phyloP scores from a whole-genome alignment of 2,113 vertebrate species.

The Ictalurus furcatus region DNA sequence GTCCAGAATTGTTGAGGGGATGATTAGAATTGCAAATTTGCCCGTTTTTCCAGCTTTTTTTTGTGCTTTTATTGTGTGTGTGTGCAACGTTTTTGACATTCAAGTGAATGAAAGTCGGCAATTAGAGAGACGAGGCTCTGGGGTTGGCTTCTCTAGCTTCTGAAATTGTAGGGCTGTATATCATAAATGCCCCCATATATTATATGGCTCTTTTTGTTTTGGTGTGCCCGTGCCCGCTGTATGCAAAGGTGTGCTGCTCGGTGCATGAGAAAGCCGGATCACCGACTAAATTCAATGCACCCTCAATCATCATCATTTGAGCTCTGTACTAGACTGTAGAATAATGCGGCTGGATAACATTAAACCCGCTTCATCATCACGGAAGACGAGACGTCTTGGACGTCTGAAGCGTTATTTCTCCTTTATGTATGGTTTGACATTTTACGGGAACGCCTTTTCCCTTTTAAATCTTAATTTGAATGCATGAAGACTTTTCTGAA shows the following conservation, averaged over 20 bases:
- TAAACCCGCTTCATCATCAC: constrained; percentile 61
- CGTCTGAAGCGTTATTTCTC: too few relatives aligned
- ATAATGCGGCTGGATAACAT: constrained; percentile 70
- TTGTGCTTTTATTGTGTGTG: constrained; percentile 76
- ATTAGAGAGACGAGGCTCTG: constrained; percentile 70
- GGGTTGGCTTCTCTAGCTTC: constrained; percentile 67
- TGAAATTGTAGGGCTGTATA: constrained; percentile 55
- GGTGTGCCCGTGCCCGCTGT: constrained; percentile 26
- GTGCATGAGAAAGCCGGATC: constrained; percentile 36
- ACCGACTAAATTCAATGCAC: constrained; percentile 64
- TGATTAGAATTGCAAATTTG: constrained; percentile 77
- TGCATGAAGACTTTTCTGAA: too few relatives aligned
- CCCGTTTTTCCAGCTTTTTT: constrained; percentile 45
- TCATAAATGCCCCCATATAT: constrained; percentile 50
- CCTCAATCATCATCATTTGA: constrained; percentile 59
- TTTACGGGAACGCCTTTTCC: not conserved
- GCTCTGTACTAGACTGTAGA: too few relatives aligned
- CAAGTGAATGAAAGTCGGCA: constrained; percentile 73
- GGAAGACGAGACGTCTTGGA: constrained; percentile 47
- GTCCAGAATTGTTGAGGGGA: constrained; percentile 69
- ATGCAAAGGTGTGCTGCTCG: constrained; percentile 60
- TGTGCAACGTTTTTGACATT: constrained; percentile 73
- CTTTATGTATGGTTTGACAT: not conserved
- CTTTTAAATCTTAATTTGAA: not conserved
- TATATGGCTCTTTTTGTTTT: constrained; percentile 4